A percentile compares a stretch with the other conserved stretches of the same genome.
Evolutionary conservation across 2,888 invertebrate species (phyloP).

Genomic region (Salticus scenicus): DNA sequence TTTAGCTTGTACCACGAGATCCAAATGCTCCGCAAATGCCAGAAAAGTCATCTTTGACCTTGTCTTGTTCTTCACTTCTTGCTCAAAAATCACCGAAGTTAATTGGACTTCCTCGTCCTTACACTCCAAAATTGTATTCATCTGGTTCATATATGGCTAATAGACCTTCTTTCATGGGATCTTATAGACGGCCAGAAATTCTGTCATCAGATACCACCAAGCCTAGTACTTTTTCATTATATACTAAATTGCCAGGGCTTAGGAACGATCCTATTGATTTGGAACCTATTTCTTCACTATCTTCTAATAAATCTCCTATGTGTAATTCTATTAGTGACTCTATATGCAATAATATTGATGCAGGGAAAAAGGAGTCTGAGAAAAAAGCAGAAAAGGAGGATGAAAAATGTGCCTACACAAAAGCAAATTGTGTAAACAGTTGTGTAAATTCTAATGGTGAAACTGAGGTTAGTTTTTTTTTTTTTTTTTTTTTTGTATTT

Average conservation of each 20-base stretch:
- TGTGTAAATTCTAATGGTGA: slow-evolving; percentile 52
- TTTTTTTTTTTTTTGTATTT: no score
- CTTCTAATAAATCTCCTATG: slow-evolving; percentile 79
- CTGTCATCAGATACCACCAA: slow-evolving; percentile 69
- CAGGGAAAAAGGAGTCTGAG: slow-evolving; percentile 13
- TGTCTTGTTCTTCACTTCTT: slow-evolving; percentile 46
- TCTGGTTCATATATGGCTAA: slow-evolving; percentile 85
- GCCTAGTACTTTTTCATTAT: slow-evolving; percentile 68
- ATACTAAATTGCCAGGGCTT: slow-evolving; percentile 72
- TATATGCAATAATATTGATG: slow-evolving; percentile 39
- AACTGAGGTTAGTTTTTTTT: slow-evolving; percentile 33
- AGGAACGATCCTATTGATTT: slow-evolving; percentile 70
- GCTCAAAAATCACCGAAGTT: slow-evolving; percentile 78
- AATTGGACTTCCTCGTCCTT: slow-evolving; percentile 80
- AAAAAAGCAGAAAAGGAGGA: slow-evolving; percentile 16
- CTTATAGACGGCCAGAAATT: slow-evolving; percentile 78
- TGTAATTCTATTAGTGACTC: neutral
- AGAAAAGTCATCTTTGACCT: slow-evolving; percentile 60
- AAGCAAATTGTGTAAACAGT: slow-evolving; percentile 61
- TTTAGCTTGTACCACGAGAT: slow-evolving; percentile 64
- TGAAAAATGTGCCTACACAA: slow-evolving; percentile 38
- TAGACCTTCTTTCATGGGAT: slow-evolving; percentile 80
- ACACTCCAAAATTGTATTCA: slow-evolving; percentile 80
- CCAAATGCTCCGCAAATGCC: slow-evolving; percentile 65
- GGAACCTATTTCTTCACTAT: slow-evolving; percentile 37